Percentiles rank a stretch among this genome's conserved stretches.
These are phyloP conservation scores for Antheraea yamamai DNA, from an alignment of 2,888 invertebrate genomes.

Conservation along the genomic window DNA sequence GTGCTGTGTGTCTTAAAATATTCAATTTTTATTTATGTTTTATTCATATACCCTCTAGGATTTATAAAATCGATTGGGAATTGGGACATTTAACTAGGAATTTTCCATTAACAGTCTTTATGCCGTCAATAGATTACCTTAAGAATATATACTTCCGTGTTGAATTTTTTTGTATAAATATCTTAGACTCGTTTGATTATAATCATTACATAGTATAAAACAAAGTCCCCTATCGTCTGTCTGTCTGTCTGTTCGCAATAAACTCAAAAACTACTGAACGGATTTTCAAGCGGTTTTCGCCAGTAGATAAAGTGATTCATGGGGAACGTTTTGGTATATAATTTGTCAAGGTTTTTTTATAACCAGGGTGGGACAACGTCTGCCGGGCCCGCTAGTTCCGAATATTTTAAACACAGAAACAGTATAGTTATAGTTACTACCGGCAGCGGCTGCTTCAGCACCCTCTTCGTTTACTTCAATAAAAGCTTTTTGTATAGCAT, in stretches of 20 bases:
- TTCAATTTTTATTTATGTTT: neutral
- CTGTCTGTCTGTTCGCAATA: no score
- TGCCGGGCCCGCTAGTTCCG: no score
- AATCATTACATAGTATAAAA: no score
- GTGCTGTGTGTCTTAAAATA: neutral
- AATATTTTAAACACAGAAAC: no score
- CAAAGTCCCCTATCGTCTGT: no score
- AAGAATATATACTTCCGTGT: neutral
- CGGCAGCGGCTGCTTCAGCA: constrained; percentile 91
- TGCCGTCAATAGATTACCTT: neutral
- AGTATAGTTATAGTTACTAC: constrained; percentile 82
- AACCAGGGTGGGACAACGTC: no score
- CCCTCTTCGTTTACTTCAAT: constrained; percentile 94
- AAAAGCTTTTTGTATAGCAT: constrained; percentile 90
- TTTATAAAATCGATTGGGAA: neutral
- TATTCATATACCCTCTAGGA: neutral
- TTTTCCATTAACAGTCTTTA: neutral
- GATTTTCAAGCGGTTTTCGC: no score
- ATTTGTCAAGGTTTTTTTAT: no score
- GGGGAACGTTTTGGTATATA: no score
- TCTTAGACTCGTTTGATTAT: neutral
- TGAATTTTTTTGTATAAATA: neutral
- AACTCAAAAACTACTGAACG: no score
- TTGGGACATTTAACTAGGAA: neutral
- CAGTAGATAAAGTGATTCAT: no score